Percentiles rank a stretch among this genome's conserved stretches.
Conservation (phyloP, 2,888 invertebrate genomes). For the Ceramica pisi region DNA sequence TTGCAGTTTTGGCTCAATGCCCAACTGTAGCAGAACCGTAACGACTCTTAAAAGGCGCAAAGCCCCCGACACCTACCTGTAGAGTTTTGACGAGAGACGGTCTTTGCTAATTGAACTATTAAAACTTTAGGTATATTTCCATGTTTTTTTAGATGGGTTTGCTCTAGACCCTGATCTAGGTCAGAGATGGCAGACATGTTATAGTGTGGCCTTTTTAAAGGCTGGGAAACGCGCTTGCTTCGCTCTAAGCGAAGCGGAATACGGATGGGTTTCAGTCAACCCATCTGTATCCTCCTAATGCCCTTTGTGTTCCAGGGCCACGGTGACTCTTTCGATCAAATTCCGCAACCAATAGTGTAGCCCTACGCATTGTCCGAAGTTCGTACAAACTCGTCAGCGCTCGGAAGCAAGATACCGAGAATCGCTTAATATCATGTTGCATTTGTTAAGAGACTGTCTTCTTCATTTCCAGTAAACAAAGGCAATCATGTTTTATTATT, state of each 20-base stretch:
- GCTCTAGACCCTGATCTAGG: too few species aligned
- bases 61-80: slow-evolving; percentile 23
- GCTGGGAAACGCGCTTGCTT: too few species aligned
- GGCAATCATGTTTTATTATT: slow-evolving; percentile 12
- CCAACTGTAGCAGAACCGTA: slow-evolving; percentile 10
- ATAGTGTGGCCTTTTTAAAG: too few species aligned
- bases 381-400: neutral
- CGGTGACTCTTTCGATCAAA: too few species aligned
- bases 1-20: slow-evolving; percentile 16
- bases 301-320: too few species aligned
- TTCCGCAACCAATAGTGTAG: too few species aligned
- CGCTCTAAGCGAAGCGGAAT: too few species aligned
- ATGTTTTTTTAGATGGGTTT: too few species aligned
- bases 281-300: too few species aligned
- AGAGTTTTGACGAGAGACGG: neutral
- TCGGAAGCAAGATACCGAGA: slow-evolving; percentile 6
- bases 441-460: neutral
- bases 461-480: slow-evolving; percentile 15
- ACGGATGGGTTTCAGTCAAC: too few species aligned
- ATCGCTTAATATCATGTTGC: slow-evolving; percentile 18
- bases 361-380: neutral
- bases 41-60: slow-evolving; percentile 14
- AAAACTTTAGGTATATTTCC: neutral
- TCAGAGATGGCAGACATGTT: too few species aligned
- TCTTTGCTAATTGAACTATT: neutral